phyloP scores from a whole-genome alignment of 2,888 invertebrate species.

The Monopis laevigella region DNA sequence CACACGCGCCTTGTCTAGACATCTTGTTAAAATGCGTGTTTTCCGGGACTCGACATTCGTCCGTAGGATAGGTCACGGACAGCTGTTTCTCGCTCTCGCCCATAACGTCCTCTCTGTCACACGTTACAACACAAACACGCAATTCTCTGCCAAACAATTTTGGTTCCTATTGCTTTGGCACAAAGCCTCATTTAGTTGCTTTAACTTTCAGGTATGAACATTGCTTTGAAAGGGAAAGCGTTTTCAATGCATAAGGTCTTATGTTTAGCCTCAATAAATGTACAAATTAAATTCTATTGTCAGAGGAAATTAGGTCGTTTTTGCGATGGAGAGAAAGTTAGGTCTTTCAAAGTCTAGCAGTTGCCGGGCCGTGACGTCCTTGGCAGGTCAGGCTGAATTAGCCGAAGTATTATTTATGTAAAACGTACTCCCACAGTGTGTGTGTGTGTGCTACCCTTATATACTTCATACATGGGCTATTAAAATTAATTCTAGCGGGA shows the following conservation, averaged over 20 bases:
- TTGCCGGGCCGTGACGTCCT: slow-evolving; percentile 40
- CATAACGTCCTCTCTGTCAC: slow-evolving; percentile 27
- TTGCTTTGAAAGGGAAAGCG: slow-evolving; percentile 41
- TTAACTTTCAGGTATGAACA: slow-evolving; percentile 1
- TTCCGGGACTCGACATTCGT: slow-evolving; percentile 63
- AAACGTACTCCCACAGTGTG: too few relatives aligned
- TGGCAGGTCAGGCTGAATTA: slow-evolving; percentile 62
- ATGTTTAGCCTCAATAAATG: slow-evolving; percentile 23
- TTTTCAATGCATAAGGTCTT: slow-evolving; percentile 26
- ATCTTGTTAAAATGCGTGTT: slow-evolving; percentile 57
- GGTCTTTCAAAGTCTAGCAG: slow-evolving; percentile 35
- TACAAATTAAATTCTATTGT: not conserved
- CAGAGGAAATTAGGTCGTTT: not conserved
- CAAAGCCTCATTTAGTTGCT: not conserved
- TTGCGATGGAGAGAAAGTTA: not conserved
- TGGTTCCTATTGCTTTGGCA: not conserved
- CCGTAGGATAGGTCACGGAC: slow-evolving; percentile 68
- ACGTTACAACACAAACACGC: slow-evolving; percentile 20
- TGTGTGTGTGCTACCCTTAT: too few relatives aligned
- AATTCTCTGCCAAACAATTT: slow-evolving; percentile 4
- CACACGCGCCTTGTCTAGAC: slow-evolving; percentile 46
- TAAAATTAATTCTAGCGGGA: too few relatives aligned
- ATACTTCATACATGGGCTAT: too few relatives aligned
- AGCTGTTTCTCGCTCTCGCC: slow-evolving; percentile 36
- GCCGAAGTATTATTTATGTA: slow-evolving; percentile 62